Conservation (phyloP, 2,888 invertebrate species). For the Thymelicus acteon region DNA sequence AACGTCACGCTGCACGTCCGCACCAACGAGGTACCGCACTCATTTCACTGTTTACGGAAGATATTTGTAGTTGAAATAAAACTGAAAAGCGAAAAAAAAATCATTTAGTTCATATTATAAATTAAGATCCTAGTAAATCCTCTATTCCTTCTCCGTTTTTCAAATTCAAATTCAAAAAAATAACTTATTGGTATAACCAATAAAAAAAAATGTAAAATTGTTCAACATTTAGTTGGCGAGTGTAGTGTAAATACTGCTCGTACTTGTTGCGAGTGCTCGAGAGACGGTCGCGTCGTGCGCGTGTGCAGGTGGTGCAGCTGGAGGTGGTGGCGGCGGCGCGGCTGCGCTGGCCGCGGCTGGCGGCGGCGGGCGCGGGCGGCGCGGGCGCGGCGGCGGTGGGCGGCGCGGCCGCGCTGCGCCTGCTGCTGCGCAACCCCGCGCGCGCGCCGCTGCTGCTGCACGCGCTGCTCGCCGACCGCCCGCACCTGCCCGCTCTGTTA, state of each 20-base stretch:
- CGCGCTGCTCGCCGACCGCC: conserved; percentile 86
- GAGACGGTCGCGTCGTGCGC: background rate
- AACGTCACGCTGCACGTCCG: conserved; percentile 91
- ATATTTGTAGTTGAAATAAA: no score
- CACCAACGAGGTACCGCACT: conserved; percentile 85
- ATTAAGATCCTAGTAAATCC: no score
- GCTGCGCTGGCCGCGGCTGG: conserved; percentile 53
- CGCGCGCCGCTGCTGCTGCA: conserved; percentile 89
- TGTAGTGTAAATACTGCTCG: no score
- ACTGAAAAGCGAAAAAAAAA: no score
- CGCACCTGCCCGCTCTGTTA: conserved; percentile 29
- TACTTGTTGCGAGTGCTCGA: no score
- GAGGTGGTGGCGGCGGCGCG: conserved; percentile 48
- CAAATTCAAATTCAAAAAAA: no score
- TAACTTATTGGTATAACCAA: no score
- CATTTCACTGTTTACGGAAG: no score
- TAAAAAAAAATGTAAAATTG: no score
- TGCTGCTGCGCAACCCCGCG: conserved; percentile 82
- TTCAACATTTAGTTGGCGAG: no score
- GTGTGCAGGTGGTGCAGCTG: conserved; percentile 50
- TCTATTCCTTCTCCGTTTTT: no score
- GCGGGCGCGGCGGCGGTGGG: conserved; percentile 44
- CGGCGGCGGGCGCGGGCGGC: conserved; percentile 50
- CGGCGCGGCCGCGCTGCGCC: conserved; percentile 42
- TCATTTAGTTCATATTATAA: no score